Evolutionary conservation across 2,797 vertebrate species (phyloP), one percentile per base, ranked within the genome.

Genomic region (Fistularia tabacaria): DNA sequence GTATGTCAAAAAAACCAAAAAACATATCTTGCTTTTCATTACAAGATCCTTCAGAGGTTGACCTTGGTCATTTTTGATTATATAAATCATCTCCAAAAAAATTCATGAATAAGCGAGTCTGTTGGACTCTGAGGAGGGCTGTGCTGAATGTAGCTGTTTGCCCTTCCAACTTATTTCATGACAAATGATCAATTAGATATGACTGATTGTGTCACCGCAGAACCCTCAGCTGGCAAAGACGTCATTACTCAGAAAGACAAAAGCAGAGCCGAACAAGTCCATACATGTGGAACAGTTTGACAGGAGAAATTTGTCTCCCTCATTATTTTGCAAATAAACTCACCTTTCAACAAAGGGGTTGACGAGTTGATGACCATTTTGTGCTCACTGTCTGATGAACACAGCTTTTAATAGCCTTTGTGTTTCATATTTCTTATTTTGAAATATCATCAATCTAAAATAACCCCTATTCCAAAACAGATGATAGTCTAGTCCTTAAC

Each of bases 121-220:
- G 54, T 52, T 38, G 5, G 43, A 57, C 65, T 57, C 66, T 0
- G 52, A 55, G 75, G 70, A 64, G 10, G 44, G 25, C 69, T 59
- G 57, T 56, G 65, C 67, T 65, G 64, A 71, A 65, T 61, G 55
- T 9, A 57, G 49, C 57, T 25, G 60, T 79, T 73, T 81, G 74
- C 62, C 80, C 79, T 82, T 77, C 62, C 47, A 71, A 66, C 56
- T 77, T 55, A 85, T 79, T 63, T 70, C 49, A 82, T 74, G 74
- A 76, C 57, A 81, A 81, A 82, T 73, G 57, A 63, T 70, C 69
- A 78, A 79, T 82, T 81, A 87, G 51, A 56, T 47, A 47, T 69
- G 62, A 80, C 38, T 77, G 66, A 71, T 76, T 67, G 71, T 44
- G 36, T 71, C 55, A 63, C 47, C 65, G 76, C 66, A 70, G 71